A percentile compares a stretch with the other conserved stretches of the same genome.
Conservation (phyloP, 2,113 vertebrate genomes). For the Amblyornis subalaris region DNA sequence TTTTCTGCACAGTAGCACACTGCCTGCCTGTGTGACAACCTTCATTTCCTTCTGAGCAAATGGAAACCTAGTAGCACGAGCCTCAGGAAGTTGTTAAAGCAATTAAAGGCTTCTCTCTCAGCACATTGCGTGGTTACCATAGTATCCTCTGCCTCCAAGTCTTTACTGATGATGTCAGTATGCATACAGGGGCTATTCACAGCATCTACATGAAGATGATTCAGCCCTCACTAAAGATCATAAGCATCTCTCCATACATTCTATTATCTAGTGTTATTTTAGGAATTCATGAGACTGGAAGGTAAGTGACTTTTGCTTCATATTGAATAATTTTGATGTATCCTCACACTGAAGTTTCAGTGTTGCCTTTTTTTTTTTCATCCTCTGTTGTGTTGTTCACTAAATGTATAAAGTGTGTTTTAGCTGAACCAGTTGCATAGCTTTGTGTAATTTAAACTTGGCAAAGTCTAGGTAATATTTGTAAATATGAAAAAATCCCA, state of each 20-base stretch:
- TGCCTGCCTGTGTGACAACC: conserved; percentile 42
- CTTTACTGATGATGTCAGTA: conserved; percentile 81
- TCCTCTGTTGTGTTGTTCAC: neutral
- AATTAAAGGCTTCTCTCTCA: conserved; percentile 78
- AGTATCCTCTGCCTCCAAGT: conserved; percentile 77
- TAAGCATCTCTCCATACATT: conserved; percentile 14
- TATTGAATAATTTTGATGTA: neutral
- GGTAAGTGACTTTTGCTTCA: conserved; percentile 59
- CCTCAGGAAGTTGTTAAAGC: conserved; percentile 80
- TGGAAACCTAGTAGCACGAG: conserved; percentile 66
- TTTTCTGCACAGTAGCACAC: conserved; percentile 9
- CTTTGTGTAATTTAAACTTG: neutral
- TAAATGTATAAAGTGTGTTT: neutral
- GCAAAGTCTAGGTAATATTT: neutral
- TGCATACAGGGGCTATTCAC: conserved; percentile 72
- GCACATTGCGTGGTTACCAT: conserved; percentile 80
- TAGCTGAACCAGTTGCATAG: neutral
- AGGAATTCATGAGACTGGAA: conserved; percentile 12
- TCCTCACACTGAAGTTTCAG: neutral
- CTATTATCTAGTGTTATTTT: conserved; percentile 18
- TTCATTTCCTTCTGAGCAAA: conserved; percentile 72
- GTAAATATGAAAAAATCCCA: neutral
- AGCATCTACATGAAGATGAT: conserved; percentile 70
- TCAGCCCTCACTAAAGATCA: conserved; percentile 62
- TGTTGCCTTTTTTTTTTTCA: neutral